These are phyloP conservation scores for Dolichopus griseipennis DNA, from an alignment of 2,888 invertebrate genomes.

Conservation along the genomic window DNA sequence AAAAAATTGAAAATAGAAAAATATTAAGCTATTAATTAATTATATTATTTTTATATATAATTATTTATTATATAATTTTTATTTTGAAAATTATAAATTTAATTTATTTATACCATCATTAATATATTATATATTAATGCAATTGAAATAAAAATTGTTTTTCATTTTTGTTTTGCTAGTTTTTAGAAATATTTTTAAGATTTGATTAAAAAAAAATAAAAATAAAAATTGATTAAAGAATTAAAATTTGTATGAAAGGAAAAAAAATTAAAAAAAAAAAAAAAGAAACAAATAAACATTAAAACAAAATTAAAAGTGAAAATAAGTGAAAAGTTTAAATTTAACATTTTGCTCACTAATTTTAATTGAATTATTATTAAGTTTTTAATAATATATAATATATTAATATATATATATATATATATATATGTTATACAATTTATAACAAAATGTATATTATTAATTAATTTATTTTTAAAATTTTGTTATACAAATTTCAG, in stretches of 20 bases:
- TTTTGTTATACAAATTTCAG: too few species aligned
- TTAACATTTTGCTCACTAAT: background rate
- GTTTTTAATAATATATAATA: too few species aligned
- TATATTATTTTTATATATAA: background rate
- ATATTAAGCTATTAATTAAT: background rate
- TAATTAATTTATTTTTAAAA: too few species aligned
- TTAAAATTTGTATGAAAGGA: background rate
- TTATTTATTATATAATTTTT: too few species aligned
- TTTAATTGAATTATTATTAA: background rate
- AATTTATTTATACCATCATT: background rate
- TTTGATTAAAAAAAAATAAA: background rate
- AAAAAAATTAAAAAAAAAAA: background rate
- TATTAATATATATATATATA: too few species aligned
- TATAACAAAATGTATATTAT: too few species aligned
- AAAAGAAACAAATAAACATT: background rate
- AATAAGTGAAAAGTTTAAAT: too few species aligned
- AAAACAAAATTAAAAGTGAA: too few species aligned
- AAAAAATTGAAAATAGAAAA: too few species aligned
- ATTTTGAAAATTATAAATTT: too few species aligned
- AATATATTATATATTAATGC: background rate
- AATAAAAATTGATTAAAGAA: too few species aligned
- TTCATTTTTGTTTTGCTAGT: background rate
- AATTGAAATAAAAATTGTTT: background rate
- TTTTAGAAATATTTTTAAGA: background rate
- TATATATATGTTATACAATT: too few species aligned